Evolutionary conservation across 2,888 invertebrate genomes (phyloP), one percentile per base, ranked within the genome.

Genomic region (Philaethria dido): DNA sequence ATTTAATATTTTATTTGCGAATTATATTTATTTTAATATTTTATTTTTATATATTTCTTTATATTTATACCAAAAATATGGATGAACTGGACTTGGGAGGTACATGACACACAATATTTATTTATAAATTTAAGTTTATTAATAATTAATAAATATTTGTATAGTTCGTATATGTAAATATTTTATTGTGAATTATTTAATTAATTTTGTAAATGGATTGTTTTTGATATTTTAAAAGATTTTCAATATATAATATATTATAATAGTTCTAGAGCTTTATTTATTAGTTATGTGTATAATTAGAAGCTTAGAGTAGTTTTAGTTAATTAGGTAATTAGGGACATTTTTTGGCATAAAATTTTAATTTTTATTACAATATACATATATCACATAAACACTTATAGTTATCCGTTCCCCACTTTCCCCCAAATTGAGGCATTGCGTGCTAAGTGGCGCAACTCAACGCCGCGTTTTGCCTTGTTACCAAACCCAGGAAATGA

Each of bases 81-180:
- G 52, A 52, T 33, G 52, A 33, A 16, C 52, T 52, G 52, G 52
- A 52, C 5, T 52, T 33, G 4, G 11, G 29, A 52, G 52, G 52
- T 52, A 52, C 16, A 16, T 11, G 29, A 33, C 16, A 8, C n/a
- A 16, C 25, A 50, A 16, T 50, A 50, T 50, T 50, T 47, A 50
- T n/a, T 3, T 50, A 29, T 14, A 25, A 9, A 22, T 48, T 50
- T n/a, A 33, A 33, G 33, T 33, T 33, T 6, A 1, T 3, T n/a
- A n/a, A n/a, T n/a, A n/a, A n/a, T 1, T 8, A 33, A 33, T 33
- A 33, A 33, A 33, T 33, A 33, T 5, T 9, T 33, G 8, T 33
- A 8, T 33, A 33, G 33, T 33, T 33, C 5, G 6, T 33, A 8
- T 3, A 25, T 25, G 5, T 2, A 25, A 25, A 25, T 25, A 25